Evolutionary conservation across 2,888 invertebrate species (phyloP), one percentile per base, ranked within the genome.

Genomic region (Tetranychus truncatus): DNA sequence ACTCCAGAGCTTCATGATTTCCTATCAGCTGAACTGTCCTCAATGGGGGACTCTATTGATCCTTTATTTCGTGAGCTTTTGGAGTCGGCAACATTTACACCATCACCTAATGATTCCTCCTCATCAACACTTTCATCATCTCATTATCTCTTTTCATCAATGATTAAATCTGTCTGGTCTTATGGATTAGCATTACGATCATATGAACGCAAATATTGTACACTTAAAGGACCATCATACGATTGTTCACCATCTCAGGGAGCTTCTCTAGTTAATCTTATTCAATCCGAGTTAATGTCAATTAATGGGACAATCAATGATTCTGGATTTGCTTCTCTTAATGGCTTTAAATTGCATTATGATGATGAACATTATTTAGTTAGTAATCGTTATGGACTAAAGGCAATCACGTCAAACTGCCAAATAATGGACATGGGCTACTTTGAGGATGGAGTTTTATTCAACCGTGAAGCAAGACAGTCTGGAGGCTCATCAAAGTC

Each of bases 141-240:
- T 3, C 69, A 24, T n/a, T 15, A 66, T 67, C 76, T 76, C 20
- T 78, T 79, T 1, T 76, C 78, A 11, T 55, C 76, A 0, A 77
- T 76, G 34, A 76, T 78, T 2, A 77, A 77, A 66, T 78, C 78
- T 7, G 77, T 79, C 4, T 78, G 78, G 77, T 73, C 78, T 0
- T 74, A 78, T 24, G 76, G 77, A 1, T 72, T 77, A 21, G 77
- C 78, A 24, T 45, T 72, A n/a, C 15, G 20, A 24, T 24, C n/a
- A 11, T 45, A 45, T 45, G 72, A 72, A 34, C 11, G 44, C 5
- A 72, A 72, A 72, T 18, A 72, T 45, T 72, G 72, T 44, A 15
- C 15, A 20, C 46, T 20, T 6, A 69, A 21, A 11, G 45, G 20
- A 4, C 11, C 45, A 11, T 24, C n/a, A 0, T 45, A 72, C 15